Percentiles rank a stretch among this genome's conserved stretches.
These are phyloP conservation scores for Champsocephalus gunnari DNA, from an alignment of 2,797 vertebrate genomes.

Conservation along the genomic window DNA sequence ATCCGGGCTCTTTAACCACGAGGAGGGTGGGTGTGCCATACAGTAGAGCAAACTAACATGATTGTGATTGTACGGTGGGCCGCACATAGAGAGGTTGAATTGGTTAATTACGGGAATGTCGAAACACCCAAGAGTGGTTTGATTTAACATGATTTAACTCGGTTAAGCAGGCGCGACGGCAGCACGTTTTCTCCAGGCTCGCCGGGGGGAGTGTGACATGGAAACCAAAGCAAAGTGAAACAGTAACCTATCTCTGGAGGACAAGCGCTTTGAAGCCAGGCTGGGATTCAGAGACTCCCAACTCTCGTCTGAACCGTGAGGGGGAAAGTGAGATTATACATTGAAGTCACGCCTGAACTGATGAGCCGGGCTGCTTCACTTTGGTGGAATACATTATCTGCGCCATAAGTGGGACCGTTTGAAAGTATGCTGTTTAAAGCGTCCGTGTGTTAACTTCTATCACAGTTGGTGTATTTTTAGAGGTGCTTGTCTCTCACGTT, in stretches of 20 bases:
- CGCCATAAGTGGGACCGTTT: conserved; percentile 30
- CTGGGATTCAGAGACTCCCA: conserved; percentile 50
- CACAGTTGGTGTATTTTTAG: conserved; percentile 27
- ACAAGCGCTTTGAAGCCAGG: conserved; percentile 61
- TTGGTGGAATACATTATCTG: conserved; percentile 53
- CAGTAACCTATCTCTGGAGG: conserved; percentile 66
- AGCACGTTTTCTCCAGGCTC: conserved; percentile 52
- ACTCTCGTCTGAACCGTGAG: conserved; percentile 29
- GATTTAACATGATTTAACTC: conserved; percentile 63
- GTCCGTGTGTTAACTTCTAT: conserved; percentile 14
- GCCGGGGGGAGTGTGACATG: conserved; percentile 51
- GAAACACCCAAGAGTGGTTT: conserved; percentile 64
- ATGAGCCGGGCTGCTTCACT: conserved; percentile 56
- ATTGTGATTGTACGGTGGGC: conserved; percentile 41
- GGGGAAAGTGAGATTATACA: conserved; percentile 47
- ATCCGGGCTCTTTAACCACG: no score
- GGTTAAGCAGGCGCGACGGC: conserved; percentile 15
- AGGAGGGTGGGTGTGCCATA: conserved; percentile 10
- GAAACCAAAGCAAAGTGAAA: conserved; percentile 59
- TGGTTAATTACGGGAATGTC: conserved; percentile 71
- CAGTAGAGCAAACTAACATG: conserved; percentile 35
- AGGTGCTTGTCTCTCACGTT: conserved; percentile 39
- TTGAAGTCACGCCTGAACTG: conserved; percentile 56
- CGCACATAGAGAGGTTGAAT: conserved; percentile 57
- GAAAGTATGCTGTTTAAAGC: conserved; percentile 31